These are phyloP conservation scores for Halictus quadricinctus DNA, from an alignment of 2,888 invertebrate species.

Conservation along the genomic window DNA sequence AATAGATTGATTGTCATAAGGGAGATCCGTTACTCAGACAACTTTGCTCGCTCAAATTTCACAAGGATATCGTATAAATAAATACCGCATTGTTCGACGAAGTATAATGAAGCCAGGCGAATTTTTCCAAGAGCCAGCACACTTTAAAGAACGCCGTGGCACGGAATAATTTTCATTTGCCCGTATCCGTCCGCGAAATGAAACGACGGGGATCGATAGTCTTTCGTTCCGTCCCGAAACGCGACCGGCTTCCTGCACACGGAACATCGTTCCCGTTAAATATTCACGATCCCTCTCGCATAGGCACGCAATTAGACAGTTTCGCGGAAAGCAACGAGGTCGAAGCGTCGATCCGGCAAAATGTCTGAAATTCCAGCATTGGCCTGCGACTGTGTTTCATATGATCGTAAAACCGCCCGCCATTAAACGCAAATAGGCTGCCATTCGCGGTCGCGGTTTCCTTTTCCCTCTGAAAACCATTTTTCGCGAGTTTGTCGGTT, in stretches of 20 bases:
- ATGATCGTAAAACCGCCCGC: conserved; percentile 70
- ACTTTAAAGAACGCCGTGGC: neutral
- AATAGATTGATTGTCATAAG: too few relatives aligned
- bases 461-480: conserved; percentile 23
- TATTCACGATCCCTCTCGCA: conserved; percentile 48
- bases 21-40: neutral
- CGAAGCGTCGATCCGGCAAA: conserved; percentile 51
- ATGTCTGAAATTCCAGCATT: conserved; percentile 67
- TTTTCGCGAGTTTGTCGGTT: conserved; percentile 63
- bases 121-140: neutral
- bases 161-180: conserved; percentile 14
- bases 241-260: conserved; percentile 42
- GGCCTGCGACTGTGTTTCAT: conserved; percentile 69
- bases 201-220: conserved; percentile 32
- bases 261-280: conserved; percentile 45
- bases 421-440: conserved; percentile 70
- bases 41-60: neutral
- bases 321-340: conserved; percentile 42
- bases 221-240: conserved; percentile 29
- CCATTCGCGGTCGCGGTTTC: conserved; percentile 65
- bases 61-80: neutral
- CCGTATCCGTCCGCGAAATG: conserved; percentile 10
- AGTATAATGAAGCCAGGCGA: neutral
- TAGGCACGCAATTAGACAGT: conserved; percentile 48
- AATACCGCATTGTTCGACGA: neutral